Percentiles rank a stretch among this genome's conserved stretches.
These are phyloP conservation scores for Oryzias curvinotus DNA, from an alignment of 2,113 vertebrate genomes.

Conservation along the genomic window DNA sequence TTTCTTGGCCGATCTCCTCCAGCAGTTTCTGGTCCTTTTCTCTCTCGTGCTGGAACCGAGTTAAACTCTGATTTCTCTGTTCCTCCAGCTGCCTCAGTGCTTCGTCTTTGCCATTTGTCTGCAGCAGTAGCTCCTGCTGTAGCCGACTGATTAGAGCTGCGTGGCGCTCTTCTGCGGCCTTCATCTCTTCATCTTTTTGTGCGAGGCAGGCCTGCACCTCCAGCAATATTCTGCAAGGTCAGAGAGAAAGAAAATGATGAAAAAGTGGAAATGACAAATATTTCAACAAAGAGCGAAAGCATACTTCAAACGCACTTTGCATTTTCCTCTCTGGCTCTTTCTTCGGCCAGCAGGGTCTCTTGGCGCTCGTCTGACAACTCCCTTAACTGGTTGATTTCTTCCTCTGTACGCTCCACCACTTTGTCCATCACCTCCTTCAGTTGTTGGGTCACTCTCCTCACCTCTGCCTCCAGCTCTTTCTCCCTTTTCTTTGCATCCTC, in stretches of 20 bases:
- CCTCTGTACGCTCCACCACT: constrained; percentile 65
- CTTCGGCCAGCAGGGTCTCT: constrained; percentile 66
- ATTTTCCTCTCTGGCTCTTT: constrained; percentile 75
- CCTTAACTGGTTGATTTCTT: constrained; percentile 67
- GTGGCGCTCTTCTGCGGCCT: constrained; percentile 61
- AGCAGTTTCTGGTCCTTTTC: constrained; percentile 26
- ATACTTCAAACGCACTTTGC: constrained; percentile 71
- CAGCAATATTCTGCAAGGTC: constrained; percentile 77
- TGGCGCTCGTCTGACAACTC: constrained; percentile 66
- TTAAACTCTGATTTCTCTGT: constrained; percentile 36
- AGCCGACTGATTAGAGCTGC: constrained; percentile 60
- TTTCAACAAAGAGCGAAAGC: constrained; percentile 8
- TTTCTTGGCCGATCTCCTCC: constrained; percentile 53
- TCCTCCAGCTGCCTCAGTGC: constrained; percentile 46
- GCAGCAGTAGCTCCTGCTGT: constrained; percentile 65
- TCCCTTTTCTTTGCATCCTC: constrained; percentile 60
- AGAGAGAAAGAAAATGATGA: constrained; percentile 7
- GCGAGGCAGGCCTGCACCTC: constrained; percentile 80
- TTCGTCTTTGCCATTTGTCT: constrained; percentile 48
- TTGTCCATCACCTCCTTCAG: constrained; percentile 67
- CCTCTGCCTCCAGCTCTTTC: constrained; percentile 73
- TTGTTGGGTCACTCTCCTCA: constrained; percentile 59
- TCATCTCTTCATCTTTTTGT: constrained; percentile 79
- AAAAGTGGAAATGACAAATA: constrained; percentile 9
- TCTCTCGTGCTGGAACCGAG: constrained; percentile 41